Evolutionary conservation across 2,888 invertebrate genomes (phyloP), one percentile per base, ranked within the genome.

Genomic region (Hedychridium roseum): DNA sequence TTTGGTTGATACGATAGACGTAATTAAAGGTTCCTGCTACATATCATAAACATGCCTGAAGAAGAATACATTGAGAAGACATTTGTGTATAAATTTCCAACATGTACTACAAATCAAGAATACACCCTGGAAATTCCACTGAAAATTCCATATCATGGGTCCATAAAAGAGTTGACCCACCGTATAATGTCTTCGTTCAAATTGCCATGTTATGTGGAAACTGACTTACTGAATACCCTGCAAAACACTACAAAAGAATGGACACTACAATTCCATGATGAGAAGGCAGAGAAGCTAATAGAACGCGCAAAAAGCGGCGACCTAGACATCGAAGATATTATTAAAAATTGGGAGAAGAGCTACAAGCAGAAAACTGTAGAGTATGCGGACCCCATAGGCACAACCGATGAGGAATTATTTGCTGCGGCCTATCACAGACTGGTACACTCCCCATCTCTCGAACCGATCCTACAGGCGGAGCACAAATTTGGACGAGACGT

Each of bases 391-490:
- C 88, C 88, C 46, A 84, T 89, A 50, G 87, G 90, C 32, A 90
- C 91, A 0, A 88, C 90, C 0, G 92, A 94, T 77, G 91, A 93
- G 73, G 92, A 93, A 79, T 83, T 91, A 27, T 92, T 94, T 81
- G 90, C 91, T 1, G 89, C 89, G 2, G 91, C 92, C 15, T 94
- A 94, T 77, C 92, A 94, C 74, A 84, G 84, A 69, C 67, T 88
- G 37, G 91, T 93, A 1, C 93, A 93, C 76, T 94, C 94, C 0
- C 90, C 91, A 0, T 92, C 92, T 0, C 80, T 96, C 16, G 92
- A 94, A 72, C 91, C 92, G 0, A 90, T 97, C 72, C 82, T 97
- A 14, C 90, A 92, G 68, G 87, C 92, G 23, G 96, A 97, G 78
- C 91, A 93, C 70, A 86, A 89, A 9, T 93, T 93, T 77, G 92